Conservation (phyloP, 2,113 vertebrate genomes). For the Oophaga pumilio region DNA sequence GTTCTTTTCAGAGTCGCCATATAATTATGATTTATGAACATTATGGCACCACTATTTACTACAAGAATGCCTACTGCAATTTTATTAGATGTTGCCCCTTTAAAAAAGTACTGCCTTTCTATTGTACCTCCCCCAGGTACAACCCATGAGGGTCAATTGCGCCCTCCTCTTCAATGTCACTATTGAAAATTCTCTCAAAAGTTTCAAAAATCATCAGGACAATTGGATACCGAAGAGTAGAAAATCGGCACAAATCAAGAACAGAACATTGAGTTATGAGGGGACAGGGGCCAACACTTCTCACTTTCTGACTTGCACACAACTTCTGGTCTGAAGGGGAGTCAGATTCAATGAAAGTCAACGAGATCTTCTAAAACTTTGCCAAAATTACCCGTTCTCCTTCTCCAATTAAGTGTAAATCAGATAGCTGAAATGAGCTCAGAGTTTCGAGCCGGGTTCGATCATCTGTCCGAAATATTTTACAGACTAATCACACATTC, state of each 20-base stretch:
- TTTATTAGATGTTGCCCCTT: background rate
- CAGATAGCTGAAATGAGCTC: slow-evolving; percentile 12
- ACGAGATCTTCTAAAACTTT: background rate
- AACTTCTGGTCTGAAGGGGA: background rate
- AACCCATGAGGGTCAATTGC: background rate
- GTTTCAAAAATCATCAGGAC: background rate
- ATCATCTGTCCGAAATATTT: slow-evolving; percentile 42
- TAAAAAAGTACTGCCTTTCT: no score
- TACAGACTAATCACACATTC: slow-evolving; percentile 32
- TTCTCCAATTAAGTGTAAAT: slow-evolving; percentile 20
- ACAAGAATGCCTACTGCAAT: background rate
- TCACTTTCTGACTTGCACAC: background rate
- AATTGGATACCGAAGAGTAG: background rate
- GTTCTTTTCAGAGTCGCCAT: background rate
- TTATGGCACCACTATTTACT: background rate
- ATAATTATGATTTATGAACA: background rate
- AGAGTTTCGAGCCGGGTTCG: background rate
- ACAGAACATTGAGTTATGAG: background rate
- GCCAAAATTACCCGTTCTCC: slow-evolving; percentile 12
- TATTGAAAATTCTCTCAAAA: background rate
- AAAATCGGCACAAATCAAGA: background rate
- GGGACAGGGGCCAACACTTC: background rate
- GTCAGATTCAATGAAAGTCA: slow-evolving; percentile 19
- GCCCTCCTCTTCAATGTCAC: background rate
- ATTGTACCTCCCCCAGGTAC: no score